Evolutionary conservation across 2,888 invertebrate genomes (phyloP), one percentile per base, ranked within the genome.

Genomic region (Junonia oenone): DNA sequence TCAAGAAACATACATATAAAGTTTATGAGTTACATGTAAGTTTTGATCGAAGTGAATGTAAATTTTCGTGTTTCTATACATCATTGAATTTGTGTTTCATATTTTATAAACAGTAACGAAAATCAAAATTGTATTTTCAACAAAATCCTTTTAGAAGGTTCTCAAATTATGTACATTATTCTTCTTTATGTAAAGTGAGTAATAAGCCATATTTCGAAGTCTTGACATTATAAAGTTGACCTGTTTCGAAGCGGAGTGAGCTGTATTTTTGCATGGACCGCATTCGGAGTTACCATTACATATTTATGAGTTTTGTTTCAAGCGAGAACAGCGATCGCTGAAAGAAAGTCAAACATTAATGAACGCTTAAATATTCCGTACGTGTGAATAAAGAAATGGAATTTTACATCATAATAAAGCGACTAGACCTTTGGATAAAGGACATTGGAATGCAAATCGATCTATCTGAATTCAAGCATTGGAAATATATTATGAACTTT

Each of bases 291-390:
- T 64, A 68, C 73, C 73, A 78, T 83, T 63, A 87, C 83, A 89
- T 89, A 89, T 89, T 89, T 89, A 89, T 89, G 88, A 89, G 81
- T 71, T 80, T 78, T 81, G 81, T 83, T 81, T 76, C 80, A 77
- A 71, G 58, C 57, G 74, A 67, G 76, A 71, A 63, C 66, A 63
- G 67, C 73, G 76, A 85, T 85, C 81, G 80, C 75, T 68, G 76
- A 76, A 82, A 81, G 82, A 82, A 88, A 86, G 78, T 87, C 81
- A 83, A 88, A 88, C 79, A 88, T 88, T 88, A 88, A 88, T 87
- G 85, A 85, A 82, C 72, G 81, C 69, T 84, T 81, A 78, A 83
- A 85, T 85, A 87, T 89, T 87, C 84, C 73, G 78, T 80, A 80
- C 81, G 81, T 84, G 81, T 83, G 83, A 81, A 85, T 82, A 82